These are phyloP conservation scores for Clarias platycephalus DNA, from an alignment of 2,797 vertebrate species.

Conservation along the genomic window DNA sequence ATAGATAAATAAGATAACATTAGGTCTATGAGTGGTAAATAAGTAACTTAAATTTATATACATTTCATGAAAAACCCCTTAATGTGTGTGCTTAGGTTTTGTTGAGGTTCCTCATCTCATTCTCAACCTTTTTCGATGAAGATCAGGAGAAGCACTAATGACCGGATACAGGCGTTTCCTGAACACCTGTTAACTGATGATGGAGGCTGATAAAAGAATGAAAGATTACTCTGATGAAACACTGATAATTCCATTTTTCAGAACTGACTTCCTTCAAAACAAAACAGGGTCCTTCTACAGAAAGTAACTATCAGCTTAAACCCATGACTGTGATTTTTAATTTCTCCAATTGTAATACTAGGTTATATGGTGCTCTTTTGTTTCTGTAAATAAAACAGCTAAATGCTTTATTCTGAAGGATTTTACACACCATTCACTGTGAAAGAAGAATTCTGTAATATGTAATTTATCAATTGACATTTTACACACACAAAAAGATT, in stretches of 20 bases:
- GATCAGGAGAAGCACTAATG: constrained; percentile 1
- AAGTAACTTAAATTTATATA: neutral
- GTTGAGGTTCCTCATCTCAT: neutral
- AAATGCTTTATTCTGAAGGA: neutral
- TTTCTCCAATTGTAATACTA: neutral
- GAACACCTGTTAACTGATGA: constrained; percentile 12
- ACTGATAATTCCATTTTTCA: neutral
- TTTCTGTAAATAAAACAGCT: neutral
- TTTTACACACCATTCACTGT: neutral
- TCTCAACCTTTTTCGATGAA: neutral
- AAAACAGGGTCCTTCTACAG: neutral
- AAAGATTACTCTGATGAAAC: neutral
- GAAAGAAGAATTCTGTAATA: neutral
- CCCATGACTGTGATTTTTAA: neutral
- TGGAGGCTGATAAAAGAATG: neutral
- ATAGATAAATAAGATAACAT: neutral
- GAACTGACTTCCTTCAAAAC: neutral
- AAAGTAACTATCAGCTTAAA: neutral
- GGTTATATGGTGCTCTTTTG: neutral
- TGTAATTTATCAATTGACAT: neutral
- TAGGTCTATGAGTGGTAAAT: neutral
- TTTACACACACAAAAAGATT: neutral
- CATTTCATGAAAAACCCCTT: neutral
- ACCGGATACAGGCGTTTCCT: neutral
- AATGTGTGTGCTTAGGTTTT: neutral